phyloP scores from a whole-genome alignment of 2,888 invertebrate genomes.

The Drosophila pegasa region DNA sequence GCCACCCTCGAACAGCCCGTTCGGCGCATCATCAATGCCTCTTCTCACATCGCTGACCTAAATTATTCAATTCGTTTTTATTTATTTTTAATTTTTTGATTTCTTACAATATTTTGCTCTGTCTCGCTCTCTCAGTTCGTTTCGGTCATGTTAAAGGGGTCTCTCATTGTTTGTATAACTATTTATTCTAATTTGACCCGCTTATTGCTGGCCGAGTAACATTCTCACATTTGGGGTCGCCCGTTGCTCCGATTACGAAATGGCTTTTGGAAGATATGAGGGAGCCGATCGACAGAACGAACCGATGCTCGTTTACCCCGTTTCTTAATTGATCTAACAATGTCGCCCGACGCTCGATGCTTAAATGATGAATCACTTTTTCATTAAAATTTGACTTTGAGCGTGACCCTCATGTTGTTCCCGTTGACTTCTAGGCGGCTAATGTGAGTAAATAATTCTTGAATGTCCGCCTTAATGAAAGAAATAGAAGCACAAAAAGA shows the following conservation, averaged over 20 bases:
- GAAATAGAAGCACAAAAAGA: background rate
- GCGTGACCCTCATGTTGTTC: conserved; percentile 79
- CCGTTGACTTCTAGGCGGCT: conserved; percentile 57
- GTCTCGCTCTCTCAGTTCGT: conserved; percentile 25
- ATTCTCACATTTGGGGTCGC: conserved; percentile 56
- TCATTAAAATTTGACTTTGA: conserved; percentile 80
- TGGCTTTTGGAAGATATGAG: conserved; percentile 34
- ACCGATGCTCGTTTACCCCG: conserved; percentile 53
- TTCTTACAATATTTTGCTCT: conserved; percentile 70
- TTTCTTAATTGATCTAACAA: conserved; percentile 74
- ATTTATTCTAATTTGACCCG: conserved; percentile 84
- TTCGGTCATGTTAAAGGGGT: conserved; percentile 65
- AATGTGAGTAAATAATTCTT: conserved; percentile 41
- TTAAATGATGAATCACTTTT: conserved; percentile 84
- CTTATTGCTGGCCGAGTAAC: conserved; percentile 68
- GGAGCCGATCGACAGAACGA: conserved; percentile 21
- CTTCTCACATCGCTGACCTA: conserved; percentile 75
- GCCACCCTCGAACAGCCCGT: conserved; percentile 37
- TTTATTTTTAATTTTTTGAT: conserved; percentile 84
- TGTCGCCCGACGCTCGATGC: conserved; percentile 59
- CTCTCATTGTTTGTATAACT: conserved; percentile 78
- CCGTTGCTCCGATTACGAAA: conserved; percentile 35
- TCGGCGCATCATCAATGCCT: conserved; percentile 36
- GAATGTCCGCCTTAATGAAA: conserved; percentile 9
- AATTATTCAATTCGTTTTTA: conserved; percentile 84